phyloP scores from a whole-genome alignment of 2,797 vertebrate genomes.

The Clarias laeviceps region DNA sequence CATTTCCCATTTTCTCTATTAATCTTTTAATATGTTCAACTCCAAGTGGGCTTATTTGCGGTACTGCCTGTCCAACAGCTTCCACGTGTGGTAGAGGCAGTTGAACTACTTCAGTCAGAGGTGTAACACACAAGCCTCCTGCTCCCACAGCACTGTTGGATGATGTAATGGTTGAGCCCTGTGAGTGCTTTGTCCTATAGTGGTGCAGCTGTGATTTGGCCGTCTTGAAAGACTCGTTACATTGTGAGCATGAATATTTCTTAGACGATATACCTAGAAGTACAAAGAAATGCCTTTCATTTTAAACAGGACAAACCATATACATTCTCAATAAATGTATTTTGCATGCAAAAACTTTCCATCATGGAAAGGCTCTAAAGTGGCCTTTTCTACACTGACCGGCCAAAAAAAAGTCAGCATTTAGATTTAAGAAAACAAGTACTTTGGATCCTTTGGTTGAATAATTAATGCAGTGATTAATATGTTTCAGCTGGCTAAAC shows the following conservation, averaged over 20 bases:
- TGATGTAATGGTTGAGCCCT: neutral
- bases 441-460: too few relatives aligned
- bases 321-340: neutral
- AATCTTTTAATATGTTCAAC: conserved; percentile 77
- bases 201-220: conserved; percentile 69
- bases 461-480: too few relatives aligned
- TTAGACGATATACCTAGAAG: conserved; percentile 60
- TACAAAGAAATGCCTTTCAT: conserved; percentile 3
- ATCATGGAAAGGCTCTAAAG: neutral
- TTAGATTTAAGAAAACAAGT: too few relatives aligned
- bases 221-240: conserved; percentile 74
- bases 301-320: neutral
- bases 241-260: conserved; percentile 71
- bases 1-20: conserved; percentile 79
- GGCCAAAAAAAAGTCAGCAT: too few relatives aligned
- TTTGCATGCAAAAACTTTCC: neutral
- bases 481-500: too few relatives aligned
- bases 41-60: conserved; percentile 77
- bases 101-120: conserved; percentile 68
- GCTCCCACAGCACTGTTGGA: conserved; percentile 33
- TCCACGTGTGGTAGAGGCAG: conserved; percentile 68
- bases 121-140: conserved; percentile 62
- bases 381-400: neutral
- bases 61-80: conserved; percentile 67
- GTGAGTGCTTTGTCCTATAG: conserved; percentile 72